Base-by-base conservation (phyloP, 92 coral and sea anemone genomes). In the Palythoa grandiflora region DNA sequence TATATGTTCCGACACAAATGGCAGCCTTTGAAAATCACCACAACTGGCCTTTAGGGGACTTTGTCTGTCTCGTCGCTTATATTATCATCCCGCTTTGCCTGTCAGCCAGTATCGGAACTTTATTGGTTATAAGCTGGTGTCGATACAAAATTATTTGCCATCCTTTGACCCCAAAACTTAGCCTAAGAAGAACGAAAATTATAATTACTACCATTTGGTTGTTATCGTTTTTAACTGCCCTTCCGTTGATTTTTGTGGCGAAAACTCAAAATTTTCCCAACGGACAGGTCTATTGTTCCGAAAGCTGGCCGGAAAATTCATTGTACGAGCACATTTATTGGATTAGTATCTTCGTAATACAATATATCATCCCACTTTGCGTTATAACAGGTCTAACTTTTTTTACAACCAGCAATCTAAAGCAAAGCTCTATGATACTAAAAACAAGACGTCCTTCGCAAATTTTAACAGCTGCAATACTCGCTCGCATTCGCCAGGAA, bases 11-110 rank as follows among this genome's bases (percentile, higher is more conserved):
- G 11, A 89, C 98, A 17, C 98, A 96, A 88, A 91, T 94, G 96
- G 96, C 98, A 12, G 98, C 98, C 21, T 96, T 94, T 59, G 98
- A 96, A 74, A 96, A 96, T 78, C 80, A 91, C 10, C 98, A 96
- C 86, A 96, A 93, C 89, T 96, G 98, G 98, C 96, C 96, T 3
- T 66, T 96, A 37, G 98, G 98, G 9, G 91, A 94, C 89, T 89
- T 90, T 54, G 91, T 93, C 52, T 96, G 98, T 39, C 95, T 90
- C 51, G 88, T 96, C 7, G 95, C 95, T 5, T 96, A 96, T 20
- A 90, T 91, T 15, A 91, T 91, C 44, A 95, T 96, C 65, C 98
- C 98, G 11, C 93, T 96, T 1, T 94, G 98, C 84, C 87, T 96
- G 48, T 91, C 98, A 6, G 88, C 96, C 21, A 94, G 98, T 50